phyloP scores from a whole-genome alignment of 2,888 invertebrate species.

The Andrena minutula region DNA sequence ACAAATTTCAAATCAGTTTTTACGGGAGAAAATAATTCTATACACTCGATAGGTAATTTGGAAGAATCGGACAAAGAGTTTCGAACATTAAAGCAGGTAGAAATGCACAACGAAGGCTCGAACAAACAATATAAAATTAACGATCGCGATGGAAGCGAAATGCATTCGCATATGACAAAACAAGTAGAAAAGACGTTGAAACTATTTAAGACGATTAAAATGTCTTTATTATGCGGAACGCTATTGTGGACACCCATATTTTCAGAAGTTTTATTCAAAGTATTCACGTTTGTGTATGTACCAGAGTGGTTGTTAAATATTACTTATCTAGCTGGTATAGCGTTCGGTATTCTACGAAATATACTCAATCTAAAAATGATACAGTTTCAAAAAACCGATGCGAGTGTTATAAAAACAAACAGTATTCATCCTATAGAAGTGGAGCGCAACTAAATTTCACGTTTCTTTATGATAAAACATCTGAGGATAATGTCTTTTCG shows the following conservation, averaged over 20 bases:
- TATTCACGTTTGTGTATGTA: conserved; percentile 71
- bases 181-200: conserved; percentile 58
- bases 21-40: background rate
- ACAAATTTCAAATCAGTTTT: background rate
- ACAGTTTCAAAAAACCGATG: conserved; percentile 56
- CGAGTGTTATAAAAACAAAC: conserved; percentile 65
- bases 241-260: conserved; percentile 79
- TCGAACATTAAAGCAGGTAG: background rate
- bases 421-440: conserved; percentile 67
- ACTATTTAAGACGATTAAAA: conserved; percentile 62
- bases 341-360: conserved; percentile 73
- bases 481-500: background rate
- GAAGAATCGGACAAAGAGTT: background rate
- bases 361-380: conserved; percentile 74
- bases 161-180: conserved; percentile 40
- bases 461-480: background rate
- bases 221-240: conserved; percentile 70
- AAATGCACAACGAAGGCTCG: background rate
- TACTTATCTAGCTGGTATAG: conserved; percentile 69
- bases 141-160: conserved; percentile 1
- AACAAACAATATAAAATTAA: background rate
- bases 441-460: conserved; percentile 17
- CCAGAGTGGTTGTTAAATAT: conserved; percentile 72
- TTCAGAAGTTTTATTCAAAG: conserved; percentile 69
- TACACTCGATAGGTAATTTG: background rate